Base-by-base conservation (phyloP, 2,797 vertebrate genomes). In the Agapornis canus region DNA sequence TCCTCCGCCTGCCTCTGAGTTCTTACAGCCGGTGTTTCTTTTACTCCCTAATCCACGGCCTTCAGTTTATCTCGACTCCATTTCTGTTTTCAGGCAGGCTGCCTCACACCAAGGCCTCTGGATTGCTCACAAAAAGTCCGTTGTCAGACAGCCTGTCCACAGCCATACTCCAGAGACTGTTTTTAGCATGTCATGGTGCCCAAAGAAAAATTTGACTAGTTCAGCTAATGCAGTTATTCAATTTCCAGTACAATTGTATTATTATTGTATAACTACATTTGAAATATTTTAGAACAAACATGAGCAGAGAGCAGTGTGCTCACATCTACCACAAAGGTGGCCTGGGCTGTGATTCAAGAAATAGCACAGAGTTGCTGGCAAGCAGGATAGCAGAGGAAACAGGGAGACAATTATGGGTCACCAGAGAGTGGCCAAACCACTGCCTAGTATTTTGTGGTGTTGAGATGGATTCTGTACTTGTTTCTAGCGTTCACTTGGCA, bases 231-330 rank as follows among this genome's bases (percentile, higher is more conserved):
- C 75, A 70, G 31, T 93, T 92, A 92, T 61, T 84, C 49, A 61
- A 56, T 93, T 96, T 95, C 75, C 91, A 86, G 43, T 39, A 47
- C 81, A 94, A 93, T 91, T 56, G 31, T 29, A 89, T 93, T 96
- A 95, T 31, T 5, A 0, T 59, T 45, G 60, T 77, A 19, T 73
- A 87, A 86, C 59, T 82, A 81, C 89, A 89, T 93, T 89, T 85
- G 89, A 63, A 56, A 70, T 69, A 86, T 92, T 89, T 79, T 68
- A n/a, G 73, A 82, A 82, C 3, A 6, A 69, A n/a, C 81, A 87
- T 32, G 31, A 85, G 90, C 83, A 82, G 83, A 84, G 37, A 82
- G 45, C 66, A 72, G 54, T 29, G 59, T 69, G 47, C 54, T 86
- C 40, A 6, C 23, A 23, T 72, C 94, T 77, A 10, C 70, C 43